Percentiles rank a stretch among this genome's conserved stretches.
phyloP scores from a whole-genome alignment of 1,140 invertebrate species.

The Nasonia longicornis region DNA sequence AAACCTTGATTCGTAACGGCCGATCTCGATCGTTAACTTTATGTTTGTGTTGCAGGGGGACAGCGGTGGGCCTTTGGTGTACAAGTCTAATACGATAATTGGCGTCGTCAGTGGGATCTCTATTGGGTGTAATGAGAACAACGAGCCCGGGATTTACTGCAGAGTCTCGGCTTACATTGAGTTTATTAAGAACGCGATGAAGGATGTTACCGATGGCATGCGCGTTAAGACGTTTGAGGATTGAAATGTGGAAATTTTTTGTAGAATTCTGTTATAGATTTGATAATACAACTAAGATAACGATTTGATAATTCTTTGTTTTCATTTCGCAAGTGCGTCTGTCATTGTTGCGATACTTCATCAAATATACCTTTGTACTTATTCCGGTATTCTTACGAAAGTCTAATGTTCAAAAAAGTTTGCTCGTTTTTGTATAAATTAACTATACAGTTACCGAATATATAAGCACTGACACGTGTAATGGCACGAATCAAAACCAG shows the following conservation, averaged over 20 bases:
- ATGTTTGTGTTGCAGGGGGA: constrained; percentile 14
- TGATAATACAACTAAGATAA: neutral
- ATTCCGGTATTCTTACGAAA: no score
- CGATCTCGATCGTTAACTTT: neutral
- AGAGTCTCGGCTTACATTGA: constrained; percentile 30
- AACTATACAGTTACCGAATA: neutral
- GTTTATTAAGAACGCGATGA: constrained; percentile 25
- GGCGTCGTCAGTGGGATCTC: constrained; percentile 35
- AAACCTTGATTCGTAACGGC: no score
- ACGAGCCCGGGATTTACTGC: constrained; percentile 30
- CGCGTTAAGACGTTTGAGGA: neutral
- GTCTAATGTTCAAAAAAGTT: no score
- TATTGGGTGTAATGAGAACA: constrained; percentile 39
- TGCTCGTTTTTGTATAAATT: neutral
- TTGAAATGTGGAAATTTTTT: neutral
- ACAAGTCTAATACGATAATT: constrained; percentile 35
- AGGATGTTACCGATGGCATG: constrained; percentile 3
- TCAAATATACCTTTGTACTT: neutral
- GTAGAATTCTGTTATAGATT: neutral
- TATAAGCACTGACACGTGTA: no score
- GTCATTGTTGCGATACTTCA: neutral
- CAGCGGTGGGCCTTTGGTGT: constrained; percentile 37
- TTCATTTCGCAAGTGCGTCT: neutral
- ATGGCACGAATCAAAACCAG: no score
- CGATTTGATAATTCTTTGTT: neutral